phyloP scores from a whole-genome alignment of 2,797 vertebrate species.

The Mareca strepera region DNA sequence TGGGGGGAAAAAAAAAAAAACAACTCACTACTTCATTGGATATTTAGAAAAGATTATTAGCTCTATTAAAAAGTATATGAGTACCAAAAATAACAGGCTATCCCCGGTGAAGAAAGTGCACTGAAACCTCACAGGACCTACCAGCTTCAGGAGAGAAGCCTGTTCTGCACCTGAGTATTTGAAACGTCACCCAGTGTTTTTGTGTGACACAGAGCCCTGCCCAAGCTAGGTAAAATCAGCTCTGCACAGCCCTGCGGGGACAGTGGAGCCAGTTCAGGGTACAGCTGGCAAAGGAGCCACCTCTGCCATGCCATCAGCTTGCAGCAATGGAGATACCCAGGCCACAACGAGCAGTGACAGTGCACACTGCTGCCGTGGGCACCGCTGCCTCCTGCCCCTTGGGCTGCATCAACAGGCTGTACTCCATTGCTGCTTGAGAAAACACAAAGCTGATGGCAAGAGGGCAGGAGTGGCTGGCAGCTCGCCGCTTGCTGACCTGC shows the following conservation, averaged over 20 bases:
- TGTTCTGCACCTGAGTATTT: not conserved
- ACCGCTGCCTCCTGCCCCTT: rapidly evolving
- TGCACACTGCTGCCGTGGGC: rapidly evolving
- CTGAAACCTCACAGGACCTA: not conserved
- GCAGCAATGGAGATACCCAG: not conserved
- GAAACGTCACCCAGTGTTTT: not conserved
- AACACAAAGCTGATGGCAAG: rapidly evolving
- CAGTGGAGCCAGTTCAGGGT: rapidly evolving
- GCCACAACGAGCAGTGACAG: not conserved
- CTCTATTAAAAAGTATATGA: not conserved
- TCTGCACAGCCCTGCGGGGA: rapidly evolving
- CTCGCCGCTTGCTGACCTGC: rapidly evolving
- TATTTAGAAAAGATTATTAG: not conserved
- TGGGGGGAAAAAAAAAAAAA: not conserved
- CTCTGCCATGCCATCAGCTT: not conserved
- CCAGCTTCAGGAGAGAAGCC: constrained; percentile 33
- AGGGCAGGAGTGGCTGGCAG: not conserved
- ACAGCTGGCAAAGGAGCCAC: not conserved
- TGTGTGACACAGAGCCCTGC: not conserved
- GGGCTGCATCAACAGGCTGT: not conserved
- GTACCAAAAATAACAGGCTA: not conserved
- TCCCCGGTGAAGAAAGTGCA: not conserved
- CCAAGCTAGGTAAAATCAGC: not conserved
- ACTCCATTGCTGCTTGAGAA: not conserved
- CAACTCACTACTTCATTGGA: not conserved